Evolutionary conservation across 1,140 invertebrate genomes (phyloP).

Genomic region (Drosophila truncata): DNA sequence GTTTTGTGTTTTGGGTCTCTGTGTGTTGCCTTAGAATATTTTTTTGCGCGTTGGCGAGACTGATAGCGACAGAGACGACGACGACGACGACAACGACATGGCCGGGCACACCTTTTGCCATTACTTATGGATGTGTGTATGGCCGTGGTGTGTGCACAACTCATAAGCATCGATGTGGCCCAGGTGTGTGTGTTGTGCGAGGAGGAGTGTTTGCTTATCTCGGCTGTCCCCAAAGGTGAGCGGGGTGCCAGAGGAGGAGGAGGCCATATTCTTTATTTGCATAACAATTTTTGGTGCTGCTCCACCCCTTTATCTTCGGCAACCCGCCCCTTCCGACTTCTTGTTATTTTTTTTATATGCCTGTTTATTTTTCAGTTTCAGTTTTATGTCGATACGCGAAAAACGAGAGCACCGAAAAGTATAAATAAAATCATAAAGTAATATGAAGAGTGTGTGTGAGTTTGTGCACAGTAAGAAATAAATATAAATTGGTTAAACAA

Average conservation of each 20-base stretch:
- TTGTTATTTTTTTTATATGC: conserved; percentile 66
- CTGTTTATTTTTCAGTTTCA: conserved; percentile 81
- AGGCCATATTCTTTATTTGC: conserved; percentile 76
- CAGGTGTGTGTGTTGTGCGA: conserved; percentile 35
- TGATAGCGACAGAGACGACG: conserved; percentile 47
- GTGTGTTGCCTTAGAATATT: conserved; percentile 64
- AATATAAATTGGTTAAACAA: background rate
- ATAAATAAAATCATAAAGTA: conserved; percentile 74
- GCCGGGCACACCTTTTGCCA: conserved; percentile 59
- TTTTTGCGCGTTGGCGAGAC: conserved; percentile 75
- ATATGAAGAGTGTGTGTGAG: conserved; percentile 10
- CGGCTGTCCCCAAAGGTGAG: conserved; percentile 32
- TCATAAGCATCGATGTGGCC: conserved; percentile 49
- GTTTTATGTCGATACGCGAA: conserved; percentile 80
- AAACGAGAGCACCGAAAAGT: conserved; percentile 69
- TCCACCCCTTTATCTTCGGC: background rate
- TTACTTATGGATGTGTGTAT: conserved; percentile 43
- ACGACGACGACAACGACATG: conserved; percentile 33
- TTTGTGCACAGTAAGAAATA: conserved; percentile 24
- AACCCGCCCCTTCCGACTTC: background rate
- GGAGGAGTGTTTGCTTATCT: conserved; percentile 58
- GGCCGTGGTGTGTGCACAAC: conserved; percentile 35
- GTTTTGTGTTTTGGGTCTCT: conserved; percentile 51
- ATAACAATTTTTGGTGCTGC: conserved; percentile 73
- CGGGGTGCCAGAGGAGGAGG: conserved; percentile 3